phyloP scores from a whole-genome alignment of 2,113 vertebrate species.

The Istiophorus platypterus region DNA sequence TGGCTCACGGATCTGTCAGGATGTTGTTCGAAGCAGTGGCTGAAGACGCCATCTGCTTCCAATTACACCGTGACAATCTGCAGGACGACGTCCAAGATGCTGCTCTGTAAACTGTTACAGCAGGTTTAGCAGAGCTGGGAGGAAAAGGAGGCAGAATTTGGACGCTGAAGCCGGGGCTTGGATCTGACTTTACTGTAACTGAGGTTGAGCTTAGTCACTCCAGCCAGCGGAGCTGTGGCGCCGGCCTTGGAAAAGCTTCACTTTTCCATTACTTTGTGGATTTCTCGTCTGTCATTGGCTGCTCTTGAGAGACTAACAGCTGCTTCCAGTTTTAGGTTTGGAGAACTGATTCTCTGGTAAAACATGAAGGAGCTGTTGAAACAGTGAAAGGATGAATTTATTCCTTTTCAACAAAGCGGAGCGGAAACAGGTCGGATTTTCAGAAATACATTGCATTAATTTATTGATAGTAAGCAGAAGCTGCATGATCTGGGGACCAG shows the following conservation, averaged over 20 bases:
- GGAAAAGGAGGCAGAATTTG: conserved; percentile 17
- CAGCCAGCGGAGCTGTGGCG: conserved; percentile 19
- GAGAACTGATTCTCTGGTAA: conserved; percentile 28
- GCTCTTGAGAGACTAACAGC: conserved; percentile 34
- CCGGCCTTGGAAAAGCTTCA: conserved; percentile 31
- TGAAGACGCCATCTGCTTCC: conserved; percentile 60
- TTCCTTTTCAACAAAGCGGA: conserved; percentile 65
- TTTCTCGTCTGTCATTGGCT: conserved; percentile 51
- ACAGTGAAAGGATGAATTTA: conserved; percentile 29
- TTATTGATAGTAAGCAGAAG: conserved; percentile 2
- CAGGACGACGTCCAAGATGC: conserved; percentile 19
- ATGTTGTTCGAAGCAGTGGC: conserved; percentile 46
- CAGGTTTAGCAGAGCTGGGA: conserved; percentile 11
- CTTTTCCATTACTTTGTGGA: conserved; percentile 61
- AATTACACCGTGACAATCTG: conserved; percentile 40
- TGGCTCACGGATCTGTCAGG: conserved; percentile 56
- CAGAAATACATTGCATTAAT: conserved; percentile 2
- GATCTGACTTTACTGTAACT: conserved; percentile 36
- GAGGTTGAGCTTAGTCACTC: conserved; percentile 63
- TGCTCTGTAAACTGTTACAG: conserved; percentile 8
- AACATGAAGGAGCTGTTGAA: conserved; percentile 22
- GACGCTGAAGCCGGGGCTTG: conserved; percentile 28
- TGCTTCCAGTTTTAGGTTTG: conserved; percentile 56
- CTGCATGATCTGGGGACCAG: conserved; percentile 35
- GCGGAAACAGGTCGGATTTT: conserved; percentile 59